Percentiles rank a stretch among this genome's conserved stretches.
phyloP scores from a whole-genome alignment of 2,888 invertebrate species.

The Lordiphosa andalusiaca region DNA sequence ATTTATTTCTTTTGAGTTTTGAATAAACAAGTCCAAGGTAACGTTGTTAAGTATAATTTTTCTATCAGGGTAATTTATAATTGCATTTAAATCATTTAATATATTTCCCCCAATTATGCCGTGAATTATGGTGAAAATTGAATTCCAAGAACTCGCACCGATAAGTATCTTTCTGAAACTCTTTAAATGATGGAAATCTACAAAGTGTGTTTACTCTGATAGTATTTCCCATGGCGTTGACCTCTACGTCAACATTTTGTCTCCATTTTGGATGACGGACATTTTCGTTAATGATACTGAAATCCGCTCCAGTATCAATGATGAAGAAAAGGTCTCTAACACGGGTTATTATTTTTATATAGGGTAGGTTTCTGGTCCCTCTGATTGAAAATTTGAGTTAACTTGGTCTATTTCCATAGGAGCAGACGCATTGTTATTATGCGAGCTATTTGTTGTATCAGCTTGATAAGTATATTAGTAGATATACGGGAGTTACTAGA shows the following conservation, averaged over 20 bases:
- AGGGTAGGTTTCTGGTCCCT: slow-evolving; percentile 7
- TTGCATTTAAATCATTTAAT: background rate
- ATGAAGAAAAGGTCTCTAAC: slow-evolving; percentile 23
- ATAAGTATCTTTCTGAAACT: background rate
- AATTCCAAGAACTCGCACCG: background rate
- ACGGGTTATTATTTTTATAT: slow-evolving; percentile 12
- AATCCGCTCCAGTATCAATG: slow-evolving; percentile 38
- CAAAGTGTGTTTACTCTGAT: slow-evolving; percentile 3
- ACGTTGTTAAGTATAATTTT: background rate
- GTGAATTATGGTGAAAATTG: slow-evolving; percentile 1
- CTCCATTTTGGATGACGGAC: slow-evolving; percentile 29
- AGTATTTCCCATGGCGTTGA: slow-evolving; percentile 4
- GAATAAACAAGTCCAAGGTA: background rate
- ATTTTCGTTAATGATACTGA: slow-evolving; percentile 30
- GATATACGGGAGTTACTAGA: background rate
- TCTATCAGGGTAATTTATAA: background rate
- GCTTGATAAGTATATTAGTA: background rate
- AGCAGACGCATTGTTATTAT: too few species aligned
- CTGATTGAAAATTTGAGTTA: slow-evolving; percentile 7
- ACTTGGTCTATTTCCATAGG: too few species aligned
- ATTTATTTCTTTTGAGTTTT: background rate
- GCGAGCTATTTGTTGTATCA: too few species aligned
- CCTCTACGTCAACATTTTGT: background rate
- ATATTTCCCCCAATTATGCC: slow-evolving; percentile 5
- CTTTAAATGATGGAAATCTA: slow-evolving; percentile 6